phyloP scores from a whole-genome alignment of 2,113 vertebrate genomes.

The Arvicanthis niloticus region DNA sequence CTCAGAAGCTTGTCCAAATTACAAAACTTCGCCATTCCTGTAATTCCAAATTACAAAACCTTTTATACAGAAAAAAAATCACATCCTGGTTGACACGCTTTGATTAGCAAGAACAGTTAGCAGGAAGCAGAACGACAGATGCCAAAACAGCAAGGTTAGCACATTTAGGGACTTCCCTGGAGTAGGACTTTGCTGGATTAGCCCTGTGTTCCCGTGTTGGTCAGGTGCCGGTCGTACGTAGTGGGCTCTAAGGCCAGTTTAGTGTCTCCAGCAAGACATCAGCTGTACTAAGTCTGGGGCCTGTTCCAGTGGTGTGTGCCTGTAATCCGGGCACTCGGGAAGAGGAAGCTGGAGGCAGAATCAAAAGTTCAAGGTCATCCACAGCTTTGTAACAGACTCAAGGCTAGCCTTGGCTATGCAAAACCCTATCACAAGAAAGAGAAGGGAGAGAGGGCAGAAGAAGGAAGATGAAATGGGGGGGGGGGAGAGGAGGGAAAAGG shows the following conservation, averaged over 20 bases:
- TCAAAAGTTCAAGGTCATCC: neutral
- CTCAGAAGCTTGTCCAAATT: neutral
- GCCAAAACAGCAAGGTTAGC: neutral
- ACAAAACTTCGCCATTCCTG: neutral
- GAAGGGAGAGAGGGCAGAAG: neutral
- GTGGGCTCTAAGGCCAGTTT: neutral
- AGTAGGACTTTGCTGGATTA: neutral
- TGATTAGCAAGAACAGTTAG: neutral
- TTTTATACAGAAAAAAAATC: neutral
- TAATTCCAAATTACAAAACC: neutral
- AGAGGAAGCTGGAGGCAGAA: neutral
- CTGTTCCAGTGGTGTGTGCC: neutral
- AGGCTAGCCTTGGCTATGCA: neutral
- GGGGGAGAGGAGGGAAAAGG: neutral
- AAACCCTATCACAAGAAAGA: neutral
- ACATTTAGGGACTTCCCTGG: neutral
- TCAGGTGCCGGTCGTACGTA: neutral
- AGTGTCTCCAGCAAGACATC: too few relatives aligned
- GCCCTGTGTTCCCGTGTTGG: neutral
- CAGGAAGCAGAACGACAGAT: neutral
- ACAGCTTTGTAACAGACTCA: neutral
- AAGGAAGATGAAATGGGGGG: neutral
- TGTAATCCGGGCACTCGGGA: neutral
- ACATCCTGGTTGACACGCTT: neutral
- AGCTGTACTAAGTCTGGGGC: neutral